Conservation (phyloP, 2,797 vertebrate genomes). For the Parauchenoglanis ngamensis region DNA sequence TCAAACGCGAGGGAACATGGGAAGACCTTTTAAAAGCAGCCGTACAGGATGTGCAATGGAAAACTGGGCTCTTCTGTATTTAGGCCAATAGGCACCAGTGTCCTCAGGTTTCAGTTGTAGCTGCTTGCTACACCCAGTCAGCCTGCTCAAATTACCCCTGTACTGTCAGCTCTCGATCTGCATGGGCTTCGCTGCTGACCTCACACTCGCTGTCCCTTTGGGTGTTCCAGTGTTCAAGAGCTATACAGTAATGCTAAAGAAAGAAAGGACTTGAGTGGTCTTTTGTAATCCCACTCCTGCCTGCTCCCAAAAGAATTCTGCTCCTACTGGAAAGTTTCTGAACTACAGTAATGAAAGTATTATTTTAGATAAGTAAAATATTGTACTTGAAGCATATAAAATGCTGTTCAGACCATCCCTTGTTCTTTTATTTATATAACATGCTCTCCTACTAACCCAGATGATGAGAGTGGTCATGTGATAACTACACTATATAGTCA, state of each 20-base stretch:
- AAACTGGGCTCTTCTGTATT: conserved; percentile 44
- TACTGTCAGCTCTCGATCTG: conserved; percentile 27
- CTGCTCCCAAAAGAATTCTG: neutral
- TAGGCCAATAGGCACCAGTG: conserved; percentile 56
- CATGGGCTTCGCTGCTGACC: conserved; percentile 20
- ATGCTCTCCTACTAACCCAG: neutral
- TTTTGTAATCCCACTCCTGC: neutral
- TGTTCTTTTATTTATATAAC: neutral
- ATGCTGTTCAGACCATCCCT: neutral
- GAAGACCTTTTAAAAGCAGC: neutral
- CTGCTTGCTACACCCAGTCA: conserved; percentile 58
- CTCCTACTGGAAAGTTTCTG: neutral
- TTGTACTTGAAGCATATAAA: neutral
- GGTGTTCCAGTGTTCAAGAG: conserved; percentile 29
- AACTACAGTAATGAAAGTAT: neutral
- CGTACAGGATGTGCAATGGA: neutral
- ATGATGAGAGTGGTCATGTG: neutral
- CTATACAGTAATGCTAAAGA: conserved; percentile 7
- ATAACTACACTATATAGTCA: neutral
- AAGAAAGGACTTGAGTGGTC: neutral
- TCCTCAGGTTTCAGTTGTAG: conserved; percentile 69
- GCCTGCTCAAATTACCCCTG: conserved; percentile 70
- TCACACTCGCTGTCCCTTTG: conserved; percentile 35
- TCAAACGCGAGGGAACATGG: too few species aligned
- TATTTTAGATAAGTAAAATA: neutral